Evolutionary conservation across 2,797 vertebrate species (phyloP), one percentile per base, ranked within the genome.

Genomic region (Forpus xanthops): DNA sequence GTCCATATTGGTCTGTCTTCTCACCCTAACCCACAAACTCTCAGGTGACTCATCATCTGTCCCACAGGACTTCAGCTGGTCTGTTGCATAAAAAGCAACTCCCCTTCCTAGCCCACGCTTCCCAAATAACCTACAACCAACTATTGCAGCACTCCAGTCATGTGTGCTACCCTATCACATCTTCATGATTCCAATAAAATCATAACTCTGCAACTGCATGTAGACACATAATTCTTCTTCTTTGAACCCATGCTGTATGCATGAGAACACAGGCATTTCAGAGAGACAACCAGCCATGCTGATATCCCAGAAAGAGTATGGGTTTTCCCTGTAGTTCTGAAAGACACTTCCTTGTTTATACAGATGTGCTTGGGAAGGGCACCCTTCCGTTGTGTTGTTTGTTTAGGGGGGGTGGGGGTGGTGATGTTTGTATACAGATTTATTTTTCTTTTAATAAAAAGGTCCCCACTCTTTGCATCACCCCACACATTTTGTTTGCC

Each of bases 321-420:
- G 68, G 12, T 23, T 82, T 85, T 28, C 27, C n/a, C 18, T 33
- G 11, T 27, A 66, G 75, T 58, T 90, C 45, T 70, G 65, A 77
- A 68, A 80, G 13, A 11, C 13, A 74, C 18, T 49, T 50, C 52
- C 44, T 77, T 30, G 8, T 52, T 82, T 61, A 85, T 39, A 55
- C 0, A 1, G 14, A 9, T 35, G 52, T n/a, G 8, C 13, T n/a
- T 62, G 65, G 15, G 9, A 76, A 77, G 7, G 23, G 5, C 1
- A 35, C 7, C 30, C 23, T 31, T 45, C 50, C 41, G 12, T 33
- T 27, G 24, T 44, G 12, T 15, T 37, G 55, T 24, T 33, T 24
- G 9, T 15, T 15, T 2, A n/a, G 21, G 31, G 20, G 53, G 9
- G 55, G 20, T 39, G 12, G 45, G 45, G 2, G 44, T 11, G 44